Conservation (phyloP, 2,113 vertebrate genomes). For the Callaeas wilsoni region DNA sequence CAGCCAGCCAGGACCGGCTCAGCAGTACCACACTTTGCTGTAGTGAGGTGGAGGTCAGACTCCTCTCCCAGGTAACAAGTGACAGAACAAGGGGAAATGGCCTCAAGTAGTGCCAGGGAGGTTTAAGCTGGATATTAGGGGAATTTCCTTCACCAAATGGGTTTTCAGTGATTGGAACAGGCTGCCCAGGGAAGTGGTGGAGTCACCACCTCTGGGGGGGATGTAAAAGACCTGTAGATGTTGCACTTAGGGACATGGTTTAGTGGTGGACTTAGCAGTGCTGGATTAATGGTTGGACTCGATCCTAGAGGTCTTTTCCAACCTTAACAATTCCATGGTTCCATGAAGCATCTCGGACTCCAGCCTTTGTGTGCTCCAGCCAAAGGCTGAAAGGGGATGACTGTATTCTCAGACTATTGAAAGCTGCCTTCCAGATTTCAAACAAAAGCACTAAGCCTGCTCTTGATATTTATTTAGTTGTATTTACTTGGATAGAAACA, state of each 20-base stretch:
- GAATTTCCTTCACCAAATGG: not conserved
- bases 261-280: not conserved
- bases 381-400: not conserved
- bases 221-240: not conserved
- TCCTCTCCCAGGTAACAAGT: not conserved
- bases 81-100: not conserved
- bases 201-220: not conserved
- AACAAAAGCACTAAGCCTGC: not conserved
- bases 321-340: not conserved
- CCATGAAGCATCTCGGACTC: not conserved
- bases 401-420: not conserved
- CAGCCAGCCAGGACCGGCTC: not conserved
- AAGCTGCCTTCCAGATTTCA: not conserved
- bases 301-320: not conserved
- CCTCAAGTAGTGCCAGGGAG: not conserved
- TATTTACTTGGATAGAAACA: not conserved
- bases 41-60: not conserved
- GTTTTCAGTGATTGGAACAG: not conserved
- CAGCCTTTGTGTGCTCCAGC: not conserved
- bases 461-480: not conserved
- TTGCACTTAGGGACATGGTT: not conserved
- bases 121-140: not conserved
- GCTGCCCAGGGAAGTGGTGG: not conserved
- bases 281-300: not conserved
- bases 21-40: not conserved